These are phyloP conservation scores for Lordiphosa stackelbergi DNA, from an alignment of 1,140 invertebrate genomes.

Conservation along the genomic window DNA sequence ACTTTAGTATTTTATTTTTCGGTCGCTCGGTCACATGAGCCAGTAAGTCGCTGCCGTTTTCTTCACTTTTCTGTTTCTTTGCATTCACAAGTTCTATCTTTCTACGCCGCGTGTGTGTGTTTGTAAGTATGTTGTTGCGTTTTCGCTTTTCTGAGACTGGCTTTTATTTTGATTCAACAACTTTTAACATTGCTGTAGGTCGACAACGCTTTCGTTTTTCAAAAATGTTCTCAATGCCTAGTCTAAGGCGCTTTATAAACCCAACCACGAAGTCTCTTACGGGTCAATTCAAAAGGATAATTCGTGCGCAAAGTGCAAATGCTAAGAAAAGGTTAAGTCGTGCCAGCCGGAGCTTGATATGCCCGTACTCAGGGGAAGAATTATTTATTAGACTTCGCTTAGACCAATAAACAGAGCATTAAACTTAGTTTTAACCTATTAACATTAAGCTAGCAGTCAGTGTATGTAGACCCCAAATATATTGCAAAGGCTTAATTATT, in stretches of 20 bases:
- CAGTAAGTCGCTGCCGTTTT: constrained; percentile 29
- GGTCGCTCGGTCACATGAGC: constrained; percentile 67
- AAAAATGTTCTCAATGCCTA: constrained; percentile 37
- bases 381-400: no score
- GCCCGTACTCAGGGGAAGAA: no score
- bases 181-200: constrained; percentile 51
- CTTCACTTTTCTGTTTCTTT: constrained; percentile 33
- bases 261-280: no score
- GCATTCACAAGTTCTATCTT: constrained; percentile 24
- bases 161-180: constrained; percentile 60
- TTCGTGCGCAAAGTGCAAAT: no score
- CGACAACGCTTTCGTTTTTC: constrained; percentile 34
- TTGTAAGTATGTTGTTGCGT: constrained; percentile 36
- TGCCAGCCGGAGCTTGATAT: no score
- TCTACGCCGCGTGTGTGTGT: constrained; percentile 15
- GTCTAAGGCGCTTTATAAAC: constrained; percentile 20
- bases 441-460: no score
- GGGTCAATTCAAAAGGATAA: no score
- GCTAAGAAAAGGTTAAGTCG: no score
- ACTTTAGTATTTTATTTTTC: constrained; percentile 67
- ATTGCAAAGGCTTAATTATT: no score
- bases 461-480: no score
- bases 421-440: no score
- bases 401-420: no score
- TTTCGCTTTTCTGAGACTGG: constrained; percentile 33